These are phyloP conservation scores for Acanthoscelides obtectus DNA, from an alignment of 2,888 invertebrate species.

Conservation along the genomic window DNA sequence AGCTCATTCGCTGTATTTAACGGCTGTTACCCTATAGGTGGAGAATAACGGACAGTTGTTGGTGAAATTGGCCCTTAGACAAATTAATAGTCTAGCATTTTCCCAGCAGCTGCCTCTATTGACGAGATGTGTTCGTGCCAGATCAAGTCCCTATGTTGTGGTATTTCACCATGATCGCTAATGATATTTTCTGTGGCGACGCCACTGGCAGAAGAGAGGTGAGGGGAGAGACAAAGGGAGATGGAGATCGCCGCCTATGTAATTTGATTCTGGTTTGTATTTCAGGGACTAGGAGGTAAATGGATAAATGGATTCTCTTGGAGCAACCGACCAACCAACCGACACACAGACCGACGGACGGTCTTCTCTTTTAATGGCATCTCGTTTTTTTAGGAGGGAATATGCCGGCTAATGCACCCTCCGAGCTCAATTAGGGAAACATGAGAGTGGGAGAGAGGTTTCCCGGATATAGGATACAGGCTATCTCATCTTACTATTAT, in stretches of 20 bases:
- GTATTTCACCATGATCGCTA: no score
- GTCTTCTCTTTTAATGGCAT: not conserved
- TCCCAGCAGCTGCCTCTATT: no score
- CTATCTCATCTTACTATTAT: not conserved
- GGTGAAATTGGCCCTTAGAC: no score
- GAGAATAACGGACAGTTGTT: no score
- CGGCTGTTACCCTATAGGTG: no score
- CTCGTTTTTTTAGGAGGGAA: not conserved
- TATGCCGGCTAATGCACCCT: not conserved
- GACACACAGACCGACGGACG: slow-evolving; percentile 3
- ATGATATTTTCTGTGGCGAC: not conserved
- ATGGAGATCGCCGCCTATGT: slow-evolving; percentile 17
- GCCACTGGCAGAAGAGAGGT: not conserved
- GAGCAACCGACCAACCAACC: not conserved
- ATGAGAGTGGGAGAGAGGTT: not conserved
- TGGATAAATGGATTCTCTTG: not conserved
- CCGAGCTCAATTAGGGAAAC: not conserved
- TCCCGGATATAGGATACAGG: not conserved
- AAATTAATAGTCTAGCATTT: no score
- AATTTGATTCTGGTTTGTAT: slow-evolving; percentile 26
- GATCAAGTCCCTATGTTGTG: no score
- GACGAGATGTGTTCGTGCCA: no score
- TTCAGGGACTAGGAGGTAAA: not conserved
- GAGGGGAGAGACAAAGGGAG: not conserved
- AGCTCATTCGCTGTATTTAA: no score